phyloP scores from a whole-genome alignment of 2,797 vertebrate species.

The Mallotus villosus region DNA sequence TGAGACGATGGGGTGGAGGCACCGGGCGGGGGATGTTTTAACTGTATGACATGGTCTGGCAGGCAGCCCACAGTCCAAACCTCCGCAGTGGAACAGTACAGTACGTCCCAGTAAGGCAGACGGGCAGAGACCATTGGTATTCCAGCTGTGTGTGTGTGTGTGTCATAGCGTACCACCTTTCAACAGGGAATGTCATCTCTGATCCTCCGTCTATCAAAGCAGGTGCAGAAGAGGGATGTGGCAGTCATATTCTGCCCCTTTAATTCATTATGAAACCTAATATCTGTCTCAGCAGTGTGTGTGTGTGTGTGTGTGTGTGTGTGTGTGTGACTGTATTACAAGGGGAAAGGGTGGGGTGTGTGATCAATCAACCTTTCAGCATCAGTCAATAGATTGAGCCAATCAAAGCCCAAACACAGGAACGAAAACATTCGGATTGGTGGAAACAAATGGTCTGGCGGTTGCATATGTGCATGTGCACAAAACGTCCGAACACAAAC shows the following conservation, averaged over 20 bases:
- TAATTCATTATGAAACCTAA: no score
- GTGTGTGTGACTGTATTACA: constrained; percentile 4
- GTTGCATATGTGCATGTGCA: background rate
- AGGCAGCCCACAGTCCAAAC: background rate
- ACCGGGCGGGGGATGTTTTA: background rate
- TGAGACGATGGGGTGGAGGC: background rate
- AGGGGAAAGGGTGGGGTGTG: background rate
- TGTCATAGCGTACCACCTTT: no score
- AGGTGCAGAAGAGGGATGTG: no score
- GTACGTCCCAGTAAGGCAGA: background rate
- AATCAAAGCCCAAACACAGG: background rate
- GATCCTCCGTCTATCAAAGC: no score
- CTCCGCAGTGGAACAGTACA: constrained; percentile 15
- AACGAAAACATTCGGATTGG: constrained; percentile 15
- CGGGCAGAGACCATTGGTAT: background rate
- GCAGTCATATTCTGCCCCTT: no score
- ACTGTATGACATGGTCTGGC: constrained; percentile 9
- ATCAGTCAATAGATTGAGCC: background rate
- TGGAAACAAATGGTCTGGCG: background rate
- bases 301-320: background rate
- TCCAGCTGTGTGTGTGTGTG: background rate
- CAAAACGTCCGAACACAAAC: constrained; percentile 12
- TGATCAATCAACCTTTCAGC: background rate
- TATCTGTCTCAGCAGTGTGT: background rate
- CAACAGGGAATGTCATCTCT: no score